Conservation (phyloP, 2,797 vertebrate species). For the Phataginus tetradactyla region DNA sequence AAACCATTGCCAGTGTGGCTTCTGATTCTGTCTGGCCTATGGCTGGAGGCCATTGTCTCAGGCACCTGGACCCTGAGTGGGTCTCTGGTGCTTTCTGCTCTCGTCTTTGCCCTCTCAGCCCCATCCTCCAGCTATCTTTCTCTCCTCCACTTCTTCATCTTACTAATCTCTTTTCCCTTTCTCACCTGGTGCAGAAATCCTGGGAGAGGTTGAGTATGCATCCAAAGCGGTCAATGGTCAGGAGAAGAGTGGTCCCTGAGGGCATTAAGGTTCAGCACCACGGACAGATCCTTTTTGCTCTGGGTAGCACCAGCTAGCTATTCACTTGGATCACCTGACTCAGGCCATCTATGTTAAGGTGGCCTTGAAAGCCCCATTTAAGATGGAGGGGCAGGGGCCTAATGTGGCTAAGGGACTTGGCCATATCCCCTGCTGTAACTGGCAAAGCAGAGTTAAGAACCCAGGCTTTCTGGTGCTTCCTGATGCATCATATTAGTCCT, state of each 20-base stretch:
- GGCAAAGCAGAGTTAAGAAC: neutral
- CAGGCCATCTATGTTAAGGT: neutral
- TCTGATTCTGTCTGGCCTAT: neutral
- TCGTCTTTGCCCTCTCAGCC: neutral
- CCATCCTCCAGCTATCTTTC: neutral
- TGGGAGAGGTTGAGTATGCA: neutral
- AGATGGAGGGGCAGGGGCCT: neutral
- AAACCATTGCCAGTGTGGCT: neutral
- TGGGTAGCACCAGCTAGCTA: rapidly evolving
- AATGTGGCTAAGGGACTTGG: neutral
- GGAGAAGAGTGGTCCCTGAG: neutral
- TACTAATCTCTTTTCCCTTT: neutral
- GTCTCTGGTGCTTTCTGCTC: neutral
- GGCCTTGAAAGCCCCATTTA: neutral
- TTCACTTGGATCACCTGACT: neutral
- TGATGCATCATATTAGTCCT: neutral
- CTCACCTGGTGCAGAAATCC: neutral
- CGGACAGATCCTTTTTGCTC: neutral
- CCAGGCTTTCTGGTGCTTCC: neutral
- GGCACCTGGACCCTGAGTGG: neutral
- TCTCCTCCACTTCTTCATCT: neutral
- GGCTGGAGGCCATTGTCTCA: neutral
- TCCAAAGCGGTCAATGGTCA: neutral
- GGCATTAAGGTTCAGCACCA: slow-evolving; percentile 44
- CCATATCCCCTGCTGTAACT: neutral